Conservation (phyloP, 2,113 vertebrate genomes). For the Gymnobelideus leadbeateri region DNA sequence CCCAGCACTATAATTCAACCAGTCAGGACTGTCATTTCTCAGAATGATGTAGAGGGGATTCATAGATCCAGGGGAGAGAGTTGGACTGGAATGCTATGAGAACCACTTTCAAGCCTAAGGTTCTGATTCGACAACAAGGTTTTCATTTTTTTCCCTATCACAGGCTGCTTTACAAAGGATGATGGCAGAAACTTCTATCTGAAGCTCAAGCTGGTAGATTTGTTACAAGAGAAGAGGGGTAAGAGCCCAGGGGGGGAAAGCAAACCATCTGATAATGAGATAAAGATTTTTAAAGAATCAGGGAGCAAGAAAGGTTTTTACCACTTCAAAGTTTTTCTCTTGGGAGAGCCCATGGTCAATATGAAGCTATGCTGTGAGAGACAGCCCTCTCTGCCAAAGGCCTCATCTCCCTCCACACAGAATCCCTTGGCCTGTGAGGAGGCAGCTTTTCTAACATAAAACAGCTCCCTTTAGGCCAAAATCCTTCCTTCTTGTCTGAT, state of each 20-base stretch:
- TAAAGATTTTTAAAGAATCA: constrained; percentile 1
- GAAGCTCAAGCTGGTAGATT: background rate
- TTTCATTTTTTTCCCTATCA: background rate
- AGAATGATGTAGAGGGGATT: background rate
- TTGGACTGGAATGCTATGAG: background rate
- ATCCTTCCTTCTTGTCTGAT: background rate
- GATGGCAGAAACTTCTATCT: background rate
- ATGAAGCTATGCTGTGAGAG: background rate
- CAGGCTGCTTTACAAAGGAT: background rate
- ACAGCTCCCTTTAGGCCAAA: background rate
- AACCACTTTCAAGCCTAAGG: background rate
- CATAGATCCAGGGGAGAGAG: background rate
- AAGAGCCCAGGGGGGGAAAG: background rate
- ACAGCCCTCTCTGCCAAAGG: background rate
- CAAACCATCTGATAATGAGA: background rate
- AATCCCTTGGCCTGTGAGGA: background rate
- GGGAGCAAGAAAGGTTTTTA: background rate
- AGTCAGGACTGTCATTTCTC: background rate
- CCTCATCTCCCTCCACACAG: background rate
- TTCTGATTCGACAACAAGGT: background rate
- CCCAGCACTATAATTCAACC: background rate
- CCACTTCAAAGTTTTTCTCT: background rate
- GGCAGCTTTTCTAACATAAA: background rate
- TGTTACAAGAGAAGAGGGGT: background rate
- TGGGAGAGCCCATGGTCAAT: background rate